Conservation (phyloP, 2,888 invertebrate genomes). For the Smittia sp. region DNA sequence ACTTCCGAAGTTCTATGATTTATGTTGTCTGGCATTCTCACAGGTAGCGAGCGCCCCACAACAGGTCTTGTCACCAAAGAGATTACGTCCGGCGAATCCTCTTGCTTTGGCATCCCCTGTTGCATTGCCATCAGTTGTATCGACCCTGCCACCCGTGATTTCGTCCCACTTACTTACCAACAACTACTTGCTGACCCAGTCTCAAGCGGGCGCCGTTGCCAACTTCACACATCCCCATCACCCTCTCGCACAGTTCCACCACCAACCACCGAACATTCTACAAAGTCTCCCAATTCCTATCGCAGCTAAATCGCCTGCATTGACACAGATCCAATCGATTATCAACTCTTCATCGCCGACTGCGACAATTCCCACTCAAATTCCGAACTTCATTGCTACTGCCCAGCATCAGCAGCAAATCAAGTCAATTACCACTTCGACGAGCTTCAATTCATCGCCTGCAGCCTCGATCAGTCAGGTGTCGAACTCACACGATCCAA, state of each 20-base stretch:
- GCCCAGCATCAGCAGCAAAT: slow-evolving; percentile 39
- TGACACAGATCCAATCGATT: slow-evolving; percentile 41
- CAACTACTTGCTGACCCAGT: slow-evolving; percentile 39
- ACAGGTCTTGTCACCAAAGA: slow-evolving; percentile 55
- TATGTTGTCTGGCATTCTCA: neutral
- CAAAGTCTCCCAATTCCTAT: slow-evolving; percentile 29
- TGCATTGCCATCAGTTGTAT: slow-evolving; percentile 29
- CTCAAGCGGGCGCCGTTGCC: slow-evolving; percentile 42
- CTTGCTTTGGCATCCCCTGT: slow-evolving; percentile 42
- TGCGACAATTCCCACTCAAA: slow-evolving; percentile 34
- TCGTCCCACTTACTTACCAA: slow-evolving; percentile 32
- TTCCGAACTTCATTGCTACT: slow-evolving; percentile 33
- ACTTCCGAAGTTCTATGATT: neutral
- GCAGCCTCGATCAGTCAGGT: slow-evolving; percentile 44
- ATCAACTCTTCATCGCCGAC: slow-evolving; percentile 32
- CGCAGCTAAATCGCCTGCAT: slow-evolving; percentile 41
- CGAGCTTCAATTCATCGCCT: slow-evolving; percentile 42
- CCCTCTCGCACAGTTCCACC: slow-evolving; percentile 42
- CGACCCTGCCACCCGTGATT: slow-evolving; percentile 40
- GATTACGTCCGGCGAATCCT: slow-evolving; percentile 53
- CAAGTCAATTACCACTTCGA: slow-evolving; percentile 38
- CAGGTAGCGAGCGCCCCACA: slow-evolving; percentile 52
- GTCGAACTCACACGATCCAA: slow-evolving; percentile 41
- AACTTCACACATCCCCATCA: slow-evolving; percentile 43
- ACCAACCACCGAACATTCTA: slow-evolving; percentile 29